phyloP scores from a whole-genome alignment of 1,140 invertebrate genomes.

The Whitmania pigra region DNA sequence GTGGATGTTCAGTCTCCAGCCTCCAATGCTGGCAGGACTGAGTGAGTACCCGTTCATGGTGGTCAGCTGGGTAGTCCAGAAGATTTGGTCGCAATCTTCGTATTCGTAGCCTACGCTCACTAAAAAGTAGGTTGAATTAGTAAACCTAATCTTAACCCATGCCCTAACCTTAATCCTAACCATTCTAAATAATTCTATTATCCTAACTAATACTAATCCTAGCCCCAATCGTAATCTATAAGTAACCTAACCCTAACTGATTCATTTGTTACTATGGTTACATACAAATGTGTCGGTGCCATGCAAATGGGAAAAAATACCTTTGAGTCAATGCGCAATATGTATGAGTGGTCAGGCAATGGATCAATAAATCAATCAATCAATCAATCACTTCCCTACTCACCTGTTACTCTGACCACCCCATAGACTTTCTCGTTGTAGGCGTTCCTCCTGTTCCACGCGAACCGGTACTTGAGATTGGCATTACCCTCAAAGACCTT shows the following conservation, averaged over 20 bases:
- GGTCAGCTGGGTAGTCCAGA: constrained; percentile 88
- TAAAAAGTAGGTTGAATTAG: constrained; percentile 37
- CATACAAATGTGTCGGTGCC: not conserved
- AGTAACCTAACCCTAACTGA: too few species aligned
- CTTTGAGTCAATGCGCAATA: not conserved
- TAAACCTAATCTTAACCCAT: not conserved
- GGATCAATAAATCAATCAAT: not conserved
- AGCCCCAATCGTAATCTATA: too few species aligned
- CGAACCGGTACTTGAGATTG: constrained; percentile 80
- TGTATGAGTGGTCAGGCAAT: too few species aligned
- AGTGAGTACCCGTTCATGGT: constrained; percentile 88
- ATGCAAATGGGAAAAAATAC: not conserved
- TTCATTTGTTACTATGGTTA: too few species aligned
- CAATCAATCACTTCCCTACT: not conserved
- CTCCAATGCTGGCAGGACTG: constrained; percentile 87
- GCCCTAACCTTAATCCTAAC: not conserved
- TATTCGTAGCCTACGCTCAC: constrained; percentile 94
- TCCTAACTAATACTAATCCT: too few species aligned
- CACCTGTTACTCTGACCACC: constrained; percentile 42
- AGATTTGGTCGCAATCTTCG: constrained; percentile 74
- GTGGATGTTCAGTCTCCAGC: constrained; percentile 93
- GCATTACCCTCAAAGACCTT: constrained; percentile 88
- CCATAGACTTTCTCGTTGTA: constrained; percentile 82
- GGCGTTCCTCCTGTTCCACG: constrained; percentile 91
- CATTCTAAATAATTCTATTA: too few species aligned